Base-by-base conservation (phyloP, 2,113 vertebrate genomes). In the Petaurus breviceps region DNA sequence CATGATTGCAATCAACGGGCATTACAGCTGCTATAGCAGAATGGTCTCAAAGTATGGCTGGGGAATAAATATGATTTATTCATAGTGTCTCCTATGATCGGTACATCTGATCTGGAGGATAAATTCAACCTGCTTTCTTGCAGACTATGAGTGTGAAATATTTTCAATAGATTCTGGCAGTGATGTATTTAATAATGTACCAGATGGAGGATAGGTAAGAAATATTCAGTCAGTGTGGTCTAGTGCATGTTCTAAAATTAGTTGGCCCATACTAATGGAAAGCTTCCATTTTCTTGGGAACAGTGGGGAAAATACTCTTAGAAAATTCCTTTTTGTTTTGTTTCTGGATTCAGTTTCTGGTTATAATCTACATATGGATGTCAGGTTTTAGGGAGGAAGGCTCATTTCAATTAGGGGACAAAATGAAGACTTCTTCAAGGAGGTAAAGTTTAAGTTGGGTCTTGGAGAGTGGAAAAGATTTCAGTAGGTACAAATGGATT, bases 41-140 rank as follows among this genome's bases (percentile, higher is more conserved):
- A 93, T 94, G 94, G 50, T 37, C 53, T 90, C n/a, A 95, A 94
- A 16, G 8, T 92, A 92, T 51, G 11, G 47, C 96, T 95, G 51
- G 97, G n/a, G 93, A 98, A 97, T 8, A 52, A 90, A 95, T 50
- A 91, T 94, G 25, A 97, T 95, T 97, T 97, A 96, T 97, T 98
- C 51, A 97, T 6, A 4, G 6, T 97, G 26, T 94, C 95, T 84
- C 47, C 51, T 46, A 91, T 0, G 3, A 55, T 92, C 51, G 25
- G 0, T 96, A 12, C 31, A 89, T 96, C 93, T 97, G 89, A 96
- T 97, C 25, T 37, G n/a, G 52, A 49, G 90, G 51, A 96, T 94
- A 57, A 97, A 97, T 96, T 97, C 51, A 97, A 1, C 92, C 89
- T 98, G 12, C 50, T 90, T 97, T 54, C 2, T 97, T 31, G 97